Base-by-base conservation (phyloP, 2,113 vertebrate species). In the Lophura nycthemera region DNA sequence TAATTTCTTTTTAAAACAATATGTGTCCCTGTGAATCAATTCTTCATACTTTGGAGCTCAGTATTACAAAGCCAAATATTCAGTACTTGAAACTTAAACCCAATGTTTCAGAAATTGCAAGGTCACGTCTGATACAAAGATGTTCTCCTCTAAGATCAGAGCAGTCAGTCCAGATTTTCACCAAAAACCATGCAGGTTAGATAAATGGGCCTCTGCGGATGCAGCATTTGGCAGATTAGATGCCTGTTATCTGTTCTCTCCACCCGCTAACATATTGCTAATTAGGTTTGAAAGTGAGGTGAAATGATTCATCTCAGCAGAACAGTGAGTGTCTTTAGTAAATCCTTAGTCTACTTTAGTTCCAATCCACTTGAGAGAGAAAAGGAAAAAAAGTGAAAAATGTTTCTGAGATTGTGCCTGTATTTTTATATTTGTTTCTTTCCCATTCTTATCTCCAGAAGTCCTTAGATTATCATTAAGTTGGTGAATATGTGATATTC, bases 221-320 rank as follows among this genome's bases (percentile, higher is more conserved):
- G 69, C 85, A 92, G 82, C 82, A 86, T 92, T 95, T 96, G 94
- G 92, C 92, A 88, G 91, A 95, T 95, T 84, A 94, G 92, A 93
- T 89, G 89, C 63, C 92, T 92, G 94, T 88, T 96, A 89, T 95
- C 94, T 96, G 95, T 92, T 92, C 87, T 88, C 56, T 95, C 89
- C 72, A 95, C 89, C 40, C 14, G 30, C 76, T 95, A 91, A 94
- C 96, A 92, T 95, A 92, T 95, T 97, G 95, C 82, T 96, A 95
- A 95, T 95, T 96, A 92, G 83, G 85, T 95, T 89, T 81, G 72
- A 92, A 93, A 94, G 85, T 71, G 67, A 78, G 75, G 93, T 88
- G 94, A 95, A 96, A 88, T 96, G 85, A 95, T 96, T 97, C 93
- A 96, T 96, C 9, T 66, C 71, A 89, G 85, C 87, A 71, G 79